Percentiles rank a stretch among this genome's conserved stretches.
These are phyloP conservation scores for Microplitis demolitor DNA, from an alignment of 1,140 invertebrate genomes.

Conservation along the genomic window DNA sequence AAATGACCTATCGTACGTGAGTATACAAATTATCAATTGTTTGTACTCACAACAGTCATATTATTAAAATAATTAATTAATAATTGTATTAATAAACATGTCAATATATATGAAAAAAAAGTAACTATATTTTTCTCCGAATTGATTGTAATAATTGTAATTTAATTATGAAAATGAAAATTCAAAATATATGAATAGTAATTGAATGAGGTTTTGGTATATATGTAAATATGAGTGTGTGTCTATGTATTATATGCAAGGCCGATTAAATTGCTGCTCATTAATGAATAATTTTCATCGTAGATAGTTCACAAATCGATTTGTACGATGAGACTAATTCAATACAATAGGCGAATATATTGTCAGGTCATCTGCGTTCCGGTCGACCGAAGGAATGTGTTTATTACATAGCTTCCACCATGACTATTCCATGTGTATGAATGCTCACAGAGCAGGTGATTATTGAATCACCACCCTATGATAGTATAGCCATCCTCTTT, in stretches of 20 bases:
- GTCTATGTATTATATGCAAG: background rate
- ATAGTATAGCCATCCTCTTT: background rate
- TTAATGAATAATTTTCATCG: background rate
- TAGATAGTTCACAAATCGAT: background rate
- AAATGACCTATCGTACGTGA: too few species aligned
- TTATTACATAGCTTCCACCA: constrained; percentile 39
- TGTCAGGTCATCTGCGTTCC: constrained; percentile 33
- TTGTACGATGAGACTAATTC: constrained; percentile 6
- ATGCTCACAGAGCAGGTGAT: constrained; percentile 6
- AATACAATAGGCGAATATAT: constrained; percentile 17
- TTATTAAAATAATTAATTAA: too few species aligned
- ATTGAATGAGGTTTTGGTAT: too few species aligned
- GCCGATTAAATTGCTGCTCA: background rate
- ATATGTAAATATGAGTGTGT: too few species aligned
- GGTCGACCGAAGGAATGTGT: constrained; percentile 38
- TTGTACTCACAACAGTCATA: too few species aligned
- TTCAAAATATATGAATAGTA: too few species aligned
- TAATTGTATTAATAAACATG: too few species aligned
- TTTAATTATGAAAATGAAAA: too few species aligned
- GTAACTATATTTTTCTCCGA: too few species aligned
- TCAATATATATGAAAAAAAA: too few species aligned
- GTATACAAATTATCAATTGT: too few species aligned
- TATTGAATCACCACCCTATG: constrained; percentile 17
- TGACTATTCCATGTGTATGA: constrained; percentile 8
- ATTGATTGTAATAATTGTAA: too few species aligned